Evolutionary conservation across 2,797 vertebrate species (phyloP).

Genomic region (Acridotheres tristis): DNA sequence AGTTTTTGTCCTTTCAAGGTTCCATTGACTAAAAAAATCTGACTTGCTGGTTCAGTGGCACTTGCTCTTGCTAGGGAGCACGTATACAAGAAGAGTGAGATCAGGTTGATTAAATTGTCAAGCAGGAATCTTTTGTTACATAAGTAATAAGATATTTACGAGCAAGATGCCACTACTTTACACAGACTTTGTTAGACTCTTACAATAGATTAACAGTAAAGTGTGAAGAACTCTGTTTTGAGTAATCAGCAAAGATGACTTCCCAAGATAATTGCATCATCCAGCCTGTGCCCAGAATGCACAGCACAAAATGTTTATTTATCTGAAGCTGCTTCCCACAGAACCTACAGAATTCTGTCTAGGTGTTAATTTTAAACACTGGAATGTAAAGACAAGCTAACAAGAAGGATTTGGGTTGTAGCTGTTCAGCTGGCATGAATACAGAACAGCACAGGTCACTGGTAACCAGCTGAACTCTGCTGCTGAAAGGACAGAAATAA

Average conservation of each 20-base stretch:
- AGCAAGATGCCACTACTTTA: neutral
- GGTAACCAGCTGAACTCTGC: conserved; percentile 26
- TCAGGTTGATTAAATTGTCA: neutral
- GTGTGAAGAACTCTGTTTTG: neutral
- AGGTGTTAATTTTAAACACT: conserved; percentile 15
- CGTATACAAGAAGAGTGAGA: neutral
- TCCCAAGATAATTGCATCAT: neutral
- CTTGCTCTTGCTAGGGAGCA: neutral
- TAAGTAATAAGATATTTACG: neutral
- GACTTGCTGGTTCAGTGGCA: neutral
- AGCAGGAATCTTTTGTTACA: neutral
- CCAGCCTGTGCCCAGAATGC: neutral
- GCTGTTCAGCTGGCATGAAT: neutral
- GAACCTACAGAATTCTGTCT: neutral
- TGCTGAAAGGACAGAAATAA: neutral
- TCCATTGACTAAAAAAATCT: neutral
- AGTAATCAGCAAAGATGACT: neutral
- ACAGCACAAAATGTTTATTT: neutral
- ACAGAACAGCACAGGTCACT: conserved; percentile 22
- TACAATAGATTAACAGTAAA: neutral
- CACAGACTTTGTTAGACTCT: neutral
- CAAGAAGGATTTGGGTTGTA: neutral
- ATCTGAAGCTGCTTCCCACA: neutral
- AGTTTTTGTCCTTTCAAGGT: neutral
- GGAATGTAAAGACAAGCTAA: conserved; percentile 19